These are phyloP conservation scores for Lepidocolaptes lacrymiger DNA, from an alignment of 2,797 vertebrate genomes.

Conservation along the genomic window DNA sequence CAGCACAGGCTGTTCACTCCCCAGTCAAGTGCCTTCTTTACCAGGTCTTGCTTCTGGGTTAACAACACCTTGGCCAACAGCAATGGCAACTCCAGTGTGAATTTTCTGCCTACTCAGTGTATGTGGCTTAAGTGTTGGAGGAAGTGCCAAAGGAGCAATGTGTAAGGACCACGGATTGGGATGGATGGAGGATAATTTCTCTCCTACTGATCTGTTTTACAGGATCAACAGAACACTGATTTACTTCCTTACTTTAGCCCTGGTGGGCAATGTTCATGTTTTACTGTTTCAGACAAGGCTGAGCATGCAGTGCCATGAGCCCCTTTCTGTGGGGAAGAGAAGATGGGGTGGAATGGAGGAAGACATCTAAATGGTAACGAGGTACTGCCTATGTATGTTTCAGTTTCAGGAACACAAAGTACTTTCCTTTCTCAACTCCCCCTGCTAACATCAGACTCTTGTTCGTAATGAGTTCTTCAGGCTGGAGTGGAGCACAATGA, in stretches of 20 bases:
- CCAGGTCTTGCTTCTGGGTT: neutral
- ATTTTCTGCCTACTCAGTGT: neutral
- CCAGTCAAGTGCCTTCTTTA: neutral
- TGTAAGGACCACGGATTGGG: neutral
- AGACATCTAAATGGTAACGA: fast-evolving
- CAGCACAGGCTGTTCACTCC: neutral
- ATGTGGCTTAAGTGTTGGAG: neutral
- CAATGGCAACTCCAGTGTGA: neutral
- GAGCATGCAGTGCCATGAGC: neutral
- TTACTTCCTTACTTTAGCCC: neutral
- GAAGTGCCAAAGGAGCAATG: neutral
- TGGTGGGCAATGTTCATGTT: neutral
- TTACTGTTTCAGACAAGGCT: neutral
- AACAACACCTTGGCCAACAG: neutral
- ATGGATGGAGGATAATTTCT: neutral
- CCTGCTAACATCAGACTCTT: neutral
- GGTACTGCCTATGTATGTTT: neutral
- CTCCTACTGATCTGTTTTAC: neutral
- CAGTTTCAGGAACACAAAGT: neutral
- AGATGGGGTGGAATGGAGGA: neutral
- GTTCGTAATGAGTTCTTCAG: conserved; percentile 33
- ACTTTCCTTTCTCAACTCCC: neutral
- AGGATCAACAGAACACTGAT: neutral
- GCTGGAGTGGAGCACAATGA: neutral
- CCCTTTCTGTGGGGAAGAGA: neutral